Evolutionary conservation across 2,888 invertebrate genomes (phyloP).

Genomic region (Microctonus aethiopoides): DNA sequence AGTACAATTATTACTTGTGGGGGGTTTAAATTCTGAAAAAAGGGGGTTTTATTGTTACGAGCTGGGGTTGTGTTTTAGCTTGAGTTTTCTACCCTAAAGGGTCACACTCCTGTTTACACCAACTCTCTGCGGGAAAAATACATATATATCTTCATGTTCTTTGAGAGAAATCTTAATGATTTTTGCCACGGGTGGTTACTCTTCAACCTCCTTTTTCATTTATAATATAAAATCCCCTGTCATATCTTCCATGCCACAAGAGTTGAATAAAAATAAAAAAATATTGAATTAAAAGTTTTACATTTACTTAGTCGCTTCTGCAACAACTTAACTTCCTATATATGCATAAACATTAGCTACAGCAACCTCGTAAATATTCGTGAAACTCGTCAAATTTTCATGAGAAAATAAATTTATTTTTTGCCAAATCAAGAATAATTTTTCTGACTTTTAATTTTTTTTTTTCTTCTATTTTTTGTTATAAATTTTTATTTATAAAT

Average conservation of each 20-base stretch:
- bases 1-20: slow-evolving; percentile 24
- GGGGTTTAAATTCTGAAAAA: slow-evolving; percentile 21
- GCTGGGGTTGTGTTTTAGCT: slow-evolving; percentile 17
- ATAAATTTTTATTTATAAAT: slow-evolving; percentile 21
- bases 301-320: background rate
- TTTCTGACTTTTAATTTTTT: background rate
- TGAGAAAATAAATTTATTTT: background rate
- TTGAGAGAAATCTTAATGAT: slow-evolving; percentile 44
- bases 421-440: background rate
- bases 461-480: background rate
- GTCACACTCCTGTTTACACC: slow-evolving; percentile 28
- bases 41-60: slow-evolving; percentile 35
- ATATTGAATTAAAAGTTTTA: slow-evolving; percentile 26
- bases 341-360: background rate
- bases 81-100: slow-evolving; percentile 18
- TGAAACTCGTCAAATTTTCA: background rate
- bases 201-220: slow-evolving; percentile 7
- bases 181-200: slow-evolving; percentile 40
- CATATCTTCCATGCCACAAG: slow-evolving; percentile 32
- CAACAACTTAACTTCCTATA: background rate
- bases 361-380: background rate
- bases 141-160: background rate
- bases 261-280: slow-evolving; percentile 46
- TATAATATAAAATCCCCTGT: background rate
- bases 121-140: background rate